Evolutionary conservation across 2,888 invertebrate genomes (phyloP).

Genomic region (Tenthredo amoena): DNA sequence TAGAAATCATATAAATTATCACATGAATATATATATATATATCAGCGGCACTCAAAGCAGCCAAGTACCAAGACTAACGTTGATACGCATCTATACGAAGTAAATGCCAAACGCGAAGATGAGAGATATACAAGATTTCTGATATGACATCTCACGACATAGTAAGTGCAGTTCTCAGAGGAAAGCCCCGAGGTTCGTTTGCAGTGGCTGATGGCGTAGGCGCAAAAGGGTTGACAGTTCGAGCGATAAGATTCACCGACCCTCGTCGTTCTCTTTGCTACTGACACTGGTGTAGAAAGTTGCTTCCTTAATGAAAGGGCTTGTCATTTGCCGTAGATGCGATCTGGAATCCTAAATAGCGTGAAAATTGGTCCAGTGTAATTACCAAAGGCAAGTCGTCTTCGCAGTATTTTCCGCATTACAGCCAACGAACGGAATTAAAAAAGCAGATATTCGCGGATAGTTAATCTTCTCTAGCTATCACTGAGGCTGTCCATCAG

Average conservation of each 20-base stretch:
- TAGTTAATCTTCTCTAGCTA: neutral
- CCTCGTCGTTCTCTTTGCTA: slow-evolving; percentile 25
- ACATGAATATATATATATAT: neutral
- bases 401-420: neutral
- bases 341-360: slow-evolving; percentile 18
- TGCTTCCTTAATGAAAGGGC: neutral
- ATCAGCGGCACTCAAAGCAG: neutral
- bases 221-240: slow-evolving; percentile 63
- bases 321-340: slow-evolving; percentile 13
- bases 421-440: neutral
- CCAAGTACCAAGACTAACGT: neutral
- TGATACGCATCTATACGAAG: neutral
- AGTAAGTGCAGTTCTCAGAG: slow-evolving; percentile 66
- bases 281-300: slow-evolving; percentile 41
- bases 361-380: slow-evolving; percentile 25
- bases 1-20: neutral
- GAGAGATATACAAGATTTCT: slow-evolving; percentile 55
- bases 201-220: slow-evolving; percentile 10
- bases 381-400: neutral
- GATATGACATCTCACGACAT: slow-evolving; percentile 65
- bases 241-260: slow-evolving; percentile 66
- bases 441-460: neutral
- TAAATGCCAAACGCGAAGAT: neutral
- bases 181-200: slow-evolving; percentile 63
- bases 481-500: neutral